Conservation (phyloP, 1,140 invertebrate species). For the Drosophila repleta region DNA sequence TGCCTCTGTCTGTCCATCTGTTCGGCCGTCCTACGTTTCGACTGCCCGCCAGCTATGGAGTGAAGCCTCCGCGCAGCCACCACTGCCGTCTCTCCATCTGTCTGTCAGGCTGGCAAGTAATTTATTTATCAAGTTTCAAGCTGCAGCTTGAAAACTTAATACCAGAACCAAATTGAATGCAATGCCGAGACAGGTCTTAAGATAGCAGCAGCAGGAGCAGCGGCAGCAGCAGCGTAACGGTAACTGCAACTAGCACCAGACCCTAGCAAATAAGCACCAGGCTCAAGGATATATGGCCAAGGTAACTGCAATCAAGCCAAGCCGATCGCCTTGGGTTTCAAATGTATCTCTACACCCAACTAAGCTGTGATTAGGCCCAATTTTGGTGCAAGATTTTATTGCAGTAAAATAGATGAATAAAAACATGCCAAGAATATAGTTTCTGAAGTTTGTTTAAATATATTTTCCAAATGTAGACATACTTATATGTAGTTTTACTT, state of each 20-base stretch:
- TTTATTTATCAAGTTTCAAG: constrained; percentile 83
- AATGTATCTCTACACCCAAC: background rate
- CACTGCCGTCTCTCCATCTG: background rate
- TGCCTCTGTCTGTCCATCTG: background rate
- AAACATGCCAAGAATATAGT: too few species aligned
- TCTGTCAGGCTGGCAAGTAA: constrained; percentile 61
- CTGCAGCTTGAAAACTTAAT: constrained; percentile 80
- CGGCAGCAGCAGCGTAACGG: background rate
- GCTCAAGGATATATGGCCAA: constrained; percentile 7
- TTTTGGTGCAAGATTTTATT: background rate
- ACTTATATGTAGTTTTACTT: too few species aligned
- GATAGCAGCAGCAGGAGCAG: constrained; percentile 23
- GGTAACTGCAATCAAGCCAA: constrained; percentile 28
- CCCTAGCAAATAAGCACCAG: constrained; percentile 2
- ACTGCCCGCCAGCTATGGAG: background rate
- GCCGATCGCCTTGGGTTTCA: background rate
- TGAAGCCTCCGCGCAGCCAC: too few species aligned
- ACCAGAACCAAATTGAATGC: constrained; percentile 77
- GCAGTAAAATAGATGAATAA: background rate
- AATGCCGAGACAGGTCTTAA: constrained; percentile 20
- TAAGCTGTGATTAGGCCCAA: background rate
- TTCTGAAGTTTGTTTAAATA: too few species aligned
- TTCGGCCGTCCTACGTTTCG: background rate
- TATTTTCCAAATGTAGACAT: too few species aligned
- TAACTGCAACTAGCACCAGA: background rate